phyloP scores from a whole-genome alignment of 92 coral and sea anemone genomes.

The Paragorgia papillata region DNA sequence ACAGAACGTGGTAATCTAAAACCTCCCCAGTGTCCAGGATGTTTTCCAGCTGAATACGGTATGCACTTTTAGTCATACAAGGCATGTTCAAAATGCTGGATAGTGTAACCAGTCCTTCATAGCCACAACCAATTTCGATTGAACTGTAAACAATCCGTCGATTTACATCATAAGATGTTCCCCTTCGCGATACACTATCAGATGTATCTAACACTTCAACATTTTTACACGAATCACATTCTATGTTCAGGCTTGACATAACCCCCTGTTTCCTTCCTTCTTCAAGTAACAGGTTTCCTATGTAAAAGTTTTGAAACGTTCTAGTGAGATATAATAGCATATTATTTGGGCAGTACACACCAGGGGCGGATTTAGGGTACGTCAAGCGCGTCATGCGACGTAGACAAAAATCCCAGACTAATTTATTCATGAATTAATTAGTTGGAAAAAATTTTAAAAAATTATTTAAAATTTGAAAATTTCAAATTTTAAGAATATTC shows the following conservation, averaged over 20 bases:
- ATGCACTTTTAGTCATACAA: neutral
- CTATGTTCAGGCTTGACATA: slow-evolving; percentile 45
- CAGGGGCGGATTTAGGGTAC: too few species aligned
- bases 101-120: slow-evolving; percentile 11
- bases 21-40: slow-evolving; percentile 36
- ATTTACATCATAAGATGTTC: slow-evolving; percentile 52
- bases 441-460: too few species aligned
- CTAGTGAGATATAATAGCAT: slow-evolving; percentile 5
- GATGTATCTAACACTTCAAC: slow-evolving; percentile 42
- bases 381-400: too few species aligned
- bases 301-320: slow-evolving; percentile 1
- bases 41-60: neutral
- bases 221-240: slow-evolving; percentile 46
- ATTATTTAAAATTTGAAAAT: too few species aligned
- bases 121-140: too few species aligned
- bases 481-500: too few species aligned
- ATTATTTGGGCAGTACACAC: slow-evolving; percentile 31
- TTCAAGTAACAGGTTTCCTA: slow-evolving; percentile 44
- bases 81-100: slow-evolving; percentile 5
- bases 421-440: too few species aligned
- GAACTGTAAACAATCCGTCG: slow-evolving; percentile 15
- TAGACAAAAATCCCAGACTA: too few species aligned
- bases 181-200: slow-evolving; percentile 41
- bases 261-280: slow-evolving; percentile 52
- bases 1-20: slow-evolving; percentile 53